Base-by-base conservation (phyloP, 2,113 vertebrate genomes). In the Vanacampus margaritifer region DNA sequence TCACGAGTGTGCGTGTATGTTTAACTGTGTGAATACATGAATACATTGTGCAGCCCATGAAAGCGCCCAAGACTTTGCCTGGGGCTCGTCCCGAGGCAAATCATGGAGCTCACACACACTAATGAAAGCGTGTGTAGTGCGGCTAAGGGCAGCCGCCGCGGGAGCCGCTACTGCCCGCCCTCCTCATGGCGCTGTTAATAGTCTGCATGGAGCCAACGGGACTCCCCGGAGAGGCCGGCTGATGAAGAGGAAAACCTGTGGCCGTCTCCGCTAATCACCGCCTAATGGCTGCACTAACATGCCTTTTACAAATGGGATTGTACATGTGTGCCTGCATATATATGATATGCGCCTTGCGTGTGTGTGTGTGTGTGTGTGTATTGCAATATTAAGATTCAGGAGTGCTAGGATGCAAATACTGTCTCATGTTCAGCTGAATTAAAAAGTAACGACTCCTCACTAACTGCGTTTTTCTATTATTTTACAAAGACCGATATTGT, bases 31-130 rank as follows among this genome's bases (percentile, higher is more conserved):
- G 88, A 83, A 90, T 90, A 88, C 64, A 88, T 90, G 84, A 89
- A 90, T 88, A 90, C 86, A 87, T 87, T 87, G 86, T 72, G 83
- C 75, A 74, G 75, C 73, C 79, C 74, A 80, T 75, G 84, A 81
- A 62, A 62, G 37, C 76, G 75, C 75, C 74, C 83, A 84, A 84
- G 84, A 86, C 84, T 78, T 23, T 72, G 91, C 90, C 89, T 32
- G 80, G 82, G 91, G 90, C 87, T 87, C 89, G 80, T 85, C 91
- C 92, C 80, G 84, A 87, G 91, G 91, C 90, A 88, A 93, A 90
- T 90, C 86, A 89, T 89, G 90, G 88, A 86, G 86, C 89, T 88
- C 91, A 91, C 81, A 88, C 81, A 88, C 81, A 72, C 78, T 89
- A 91, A 92, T 92, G 87, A 91, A 92, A 91, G 86, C 72, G 72